Conservation (phyloP, 2,888 invertebrate species). For the Ypsolopha scabrella region DNA sequence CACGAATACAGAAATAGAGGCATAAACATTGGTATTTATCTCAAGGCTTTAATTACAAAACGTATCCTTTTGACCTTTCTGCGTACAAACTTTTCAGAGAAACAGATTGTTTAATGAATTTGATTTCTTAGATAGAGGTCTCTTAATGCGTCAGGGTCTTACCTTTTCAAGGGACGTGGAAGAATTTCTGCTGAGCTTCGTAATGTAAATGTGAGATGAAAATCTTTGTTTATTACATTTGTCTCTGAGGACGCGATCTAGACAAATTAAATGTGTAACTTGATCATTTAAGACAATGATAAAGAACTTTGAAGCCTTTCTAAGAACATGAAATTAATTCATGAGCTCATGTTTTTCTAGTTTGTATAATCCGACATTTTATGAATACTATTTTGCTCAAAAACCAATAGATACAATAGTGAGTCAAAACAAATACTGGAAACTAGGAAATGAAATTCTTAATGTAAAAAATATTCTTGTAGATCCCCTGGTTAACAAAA, state of each 20-base stretch:
- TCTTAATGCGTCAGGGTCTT: constrained; percentile 25
- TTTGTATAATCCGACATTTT: too few relatives aligned
- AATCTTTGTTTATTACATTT: constrained; percentile 56
- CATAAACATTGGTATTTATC: not conserved
- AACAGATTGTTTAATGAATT: constrained; percentile 1
- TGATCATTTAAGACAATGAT: constrained; percentile 40
- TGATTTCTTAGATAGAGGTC: constrained; percentile 4
- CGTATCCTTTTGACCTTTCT: constrained; percentile 1
- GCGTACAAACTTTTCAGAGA: constrained; percentile 2
- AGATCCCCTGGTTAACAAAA: not conserved
- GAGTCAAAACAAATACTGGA: not conserved
- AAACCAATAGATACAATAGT: too few relatives aligned
- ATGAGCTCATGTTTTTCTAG: not conserved
- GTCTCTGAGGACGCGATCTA: constrained; percentile 57
- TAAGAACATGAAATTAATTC: not conserved
- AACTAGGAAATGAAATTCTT: not conserved
- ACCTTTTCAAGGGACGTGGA: constrained; percentile 56
- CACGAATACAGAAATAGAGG: not conserved
- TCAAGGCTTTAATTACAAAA: not conserved
- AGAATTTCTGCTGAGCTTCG: constrained; percentile 47
- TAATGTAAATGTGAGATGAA: constrained; percentile 50
- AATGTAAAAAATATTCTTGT: not conserved
- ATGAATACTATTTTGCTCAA: too few relatives aligned
- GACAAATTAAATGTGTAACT: constrained; percentile 64
- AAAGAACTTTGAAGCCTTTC: constrained; percentile 28